Evolutionary conservation across 2,888 invertebrate genomes (phyloP).

Genomic region (Phlogophora meticulosa): DNA sequence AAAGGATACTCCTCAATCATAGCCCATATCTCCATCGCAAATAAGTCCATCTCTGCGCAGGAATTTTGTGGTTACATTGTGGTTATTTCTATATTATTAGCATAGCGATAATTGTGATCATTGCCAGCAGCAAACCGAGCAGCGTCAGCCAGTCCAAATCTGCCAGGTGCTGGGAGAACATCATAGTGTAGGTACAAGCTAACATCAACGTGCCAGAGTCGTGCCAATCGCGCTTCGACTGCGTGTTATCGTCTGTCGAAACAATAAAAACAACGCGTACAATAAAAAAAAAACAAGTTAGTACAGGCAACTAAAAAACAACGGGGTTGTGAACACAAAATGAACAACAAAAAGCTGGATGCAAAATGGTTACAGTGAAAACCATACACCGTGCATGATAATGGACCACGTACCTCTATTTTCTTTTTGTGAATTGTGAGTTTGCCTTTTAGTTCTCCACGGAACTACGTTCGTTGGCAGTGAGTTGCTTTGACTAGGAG

Average conservation of each 20-base stretch:
- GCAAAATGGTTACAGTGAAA: slow-evolving; percentile 87
- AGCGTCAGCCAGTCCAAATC: slow-evolving; percentile 94
- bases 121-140: slow-evolving; percentile 94
- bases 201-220: slow-evolving; percentile 93
- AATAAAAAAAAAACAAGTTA: slow-evolving; percentile 68
- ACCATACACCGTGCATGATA: slow-evolving; percentile 88
- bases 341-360: slow-evolving; percentile 76
- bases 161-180: slow-evolving; percentile 93
- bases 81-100: slow-evolving; percentile 85
- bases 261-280: slow-evolving; percentile 78
- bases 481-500: slow-evolving; percentile 88
- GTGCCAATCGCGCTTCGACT: slow-evolving; percentile 91
- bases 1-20: background rate
- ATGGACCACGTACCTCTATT: slow-evolving; percentile 88
- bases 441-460: slow-evolving; percentile 88
- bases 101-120: slow-evolving; percentile 93
- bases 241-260: slow-evolving; percentile 87
- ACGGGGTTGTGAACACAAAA: slow-evolving; percentile 59
- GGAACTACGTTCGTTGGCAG: slow-evolving; percentile 87
- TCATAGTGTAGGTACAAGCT: slow-evolving; percentile 94
- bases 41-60: slow-evolving; percentile 21
- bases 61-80: slow-evolving; percentile 52
- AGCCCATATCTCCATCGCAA: background rate
- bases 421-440: slow-evolving; percentile 87
- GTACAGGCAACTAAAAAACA: slow-evolving; percentile 61